Base-by-base conservation (phyloP, 2,797 vertebrate genomes). In the Labeo calbasu region DNA sequence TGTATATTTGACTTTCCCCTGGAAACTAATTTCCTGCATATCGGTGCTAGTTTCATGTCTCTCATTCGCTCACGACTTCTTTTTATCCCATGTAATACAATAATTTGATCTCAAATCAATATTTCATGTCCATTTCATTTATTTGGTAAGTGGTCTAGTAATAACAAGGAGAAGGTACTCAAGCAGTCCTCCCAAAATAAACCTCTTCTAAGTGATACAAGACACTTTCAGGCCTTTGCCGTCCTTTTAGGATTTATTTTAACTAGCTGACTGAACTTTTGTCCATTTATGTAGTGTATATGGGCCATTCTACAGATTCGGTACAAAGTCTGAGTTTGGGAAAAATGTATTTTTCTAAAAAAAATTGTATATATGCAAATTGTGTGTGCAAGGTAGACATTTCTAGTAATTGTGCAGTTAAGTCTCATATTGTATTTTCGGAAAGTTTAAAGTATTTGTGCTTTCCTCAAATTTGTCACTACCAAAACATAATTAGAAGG, bases 31-130 rank as follows among this genome's bases (percentile, higher is more conserved):
- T 50, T 50, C 14, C n/a, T 28, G 13, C 77, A 28, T 28, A 50
- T 65, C 15, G 5, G 5, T 48, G 43, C 57, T 32, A 14, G 15
- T 78, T 75, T 55, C 50, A 21, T 36, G 15, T 72, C 43, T 72
- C 14, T 51, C 3, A 3, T 51, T 79, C 11, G 21, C 46, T 79
- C 61, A 21, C 7, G 0, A 11, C 25, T 43, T 17, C 59, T 14
- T 46, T 25, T 14, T 48, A 7, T 28, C 17, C 43, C 25, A 21
- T 5, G 2, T 15, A 79, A 65, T 25, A 28, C 76, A 32, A 78
- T 51, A 21, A 66, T 51, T 79, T 12, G 43, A 79, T 66, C 61
- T 79, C 46, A 32, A 66, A 66, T 79, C 77, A 51, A 65, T 79
- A 65, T 66, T 32, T 51, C 23, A 32, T 32, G 25, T 53, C 46